Evolutionary conservation across 2,113 vertebrate species (phyloP).

Genomic region (Orcinus orca): DNA sequence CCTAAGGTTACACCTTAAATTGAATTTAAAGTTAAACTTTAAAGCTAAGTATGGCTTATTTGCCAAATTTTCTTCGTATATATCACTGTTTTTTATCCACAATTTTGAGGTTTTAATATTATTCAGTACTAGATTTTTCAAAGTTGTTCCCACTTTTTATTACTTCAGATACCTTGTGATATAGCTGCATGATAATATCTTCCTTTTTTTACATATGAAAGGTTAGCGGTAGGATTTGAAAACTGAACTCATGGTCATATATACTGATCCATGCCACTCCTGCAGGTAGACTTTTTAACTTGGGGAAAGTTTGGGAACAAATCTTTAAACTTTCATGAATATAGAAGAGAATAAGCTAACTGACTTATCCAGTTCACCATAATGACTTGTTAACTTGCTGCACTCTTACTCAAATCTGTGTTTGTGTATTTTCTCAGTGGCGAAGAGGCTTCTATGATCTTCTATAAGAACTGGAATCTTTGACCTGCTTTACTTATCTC

Average conservation of each 20-base stretch:
- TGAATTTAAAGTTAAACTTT: neutral
- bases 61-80: neutral
- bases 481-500: neutral
- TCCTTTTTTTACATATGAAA: neutral
- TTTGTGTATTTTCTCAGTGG: neutral
- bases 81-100: neutral
- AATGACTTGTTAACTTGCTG: neutral
- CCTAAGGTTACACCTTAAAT: neutral
- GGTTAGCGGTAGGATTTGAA: conserved; percentile 17
- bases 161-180: neutral
- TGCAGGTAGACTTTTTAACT: conserved; percentile 11
- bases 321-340: neutral
- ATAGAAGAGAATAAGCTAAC: neutral
- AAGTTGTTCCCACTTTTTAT: neutral
- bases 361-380: neutral
- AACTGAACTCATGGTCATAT: neutral
- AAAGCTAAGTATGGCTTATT: neutral
- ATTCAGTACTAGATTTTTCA: neutral
- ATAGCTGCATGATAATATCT: neutral
- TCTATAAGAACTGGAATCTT: neutral
- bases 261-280: neutral
- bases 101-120: neutral
- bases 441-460: neutral
- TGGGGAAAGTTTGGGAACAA: neutral
- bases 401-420: neutral